Conservation (phyloP, 2,797 vertebrate genomes). For the Dipus sagitta region DNA sequence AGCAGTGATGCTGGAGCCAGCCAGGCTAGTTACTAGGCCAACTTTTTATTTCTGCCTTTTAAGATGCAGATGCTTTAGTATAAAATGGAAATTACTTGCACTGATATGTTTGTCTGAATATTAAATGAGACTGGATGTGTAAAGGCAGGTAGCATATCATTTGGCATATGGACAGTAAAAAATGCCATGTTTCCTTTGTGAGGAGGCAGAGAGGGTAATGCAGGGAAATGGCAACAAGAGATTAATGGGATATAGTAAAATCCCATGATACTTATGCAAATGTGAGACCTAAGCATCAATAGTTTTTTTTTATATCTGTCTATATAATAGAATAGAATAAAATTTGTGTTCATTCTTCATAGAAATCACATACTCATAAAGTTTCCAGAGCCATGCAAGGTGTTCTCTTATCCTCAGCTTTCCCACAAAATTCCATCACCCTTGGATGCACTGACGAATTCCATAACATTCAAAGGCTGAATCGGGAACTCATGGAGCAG, state of each 20-base stretch:
- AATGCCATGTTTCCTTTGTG: background rate
- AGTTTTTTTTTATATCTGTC: background rate
- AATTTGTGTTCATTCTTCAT: background rate
- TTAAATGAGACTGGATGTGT: background rate
- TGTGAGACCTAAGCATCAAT: rapidly evolving
- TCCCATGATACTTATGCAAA: background rate
- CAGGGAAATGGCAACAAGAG: background rate
- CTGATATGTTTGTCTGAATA: background rate
- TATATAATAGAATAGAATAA: background rate
- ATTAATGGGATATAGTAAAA: background rate
- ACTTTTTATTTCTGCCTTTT: background rate
- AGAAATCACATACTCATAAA: background rate
- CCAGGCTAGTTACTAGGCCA: background rate
- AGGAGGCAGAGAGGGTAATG: background rate
- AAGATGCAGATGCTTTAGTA: background rate
- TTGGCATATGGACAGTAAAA: background rate
- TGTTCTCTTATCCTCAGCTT: background rate
- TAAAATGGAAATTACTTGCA: background rate
- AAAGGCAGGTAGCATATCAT: background rate
- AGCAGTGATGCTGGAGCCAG: too few relatives aligned
- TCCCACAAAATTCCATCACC: background rate
- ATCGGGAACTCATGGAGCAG: background rate
- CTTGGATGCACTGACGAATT: background rate
- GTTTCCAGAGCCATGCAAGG: background rate
- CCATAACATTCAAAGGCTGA: background rate